Conservation (phyloP, 2,113 vertebrate genomes). For the Lophochroa leadbeateri region DNA sequence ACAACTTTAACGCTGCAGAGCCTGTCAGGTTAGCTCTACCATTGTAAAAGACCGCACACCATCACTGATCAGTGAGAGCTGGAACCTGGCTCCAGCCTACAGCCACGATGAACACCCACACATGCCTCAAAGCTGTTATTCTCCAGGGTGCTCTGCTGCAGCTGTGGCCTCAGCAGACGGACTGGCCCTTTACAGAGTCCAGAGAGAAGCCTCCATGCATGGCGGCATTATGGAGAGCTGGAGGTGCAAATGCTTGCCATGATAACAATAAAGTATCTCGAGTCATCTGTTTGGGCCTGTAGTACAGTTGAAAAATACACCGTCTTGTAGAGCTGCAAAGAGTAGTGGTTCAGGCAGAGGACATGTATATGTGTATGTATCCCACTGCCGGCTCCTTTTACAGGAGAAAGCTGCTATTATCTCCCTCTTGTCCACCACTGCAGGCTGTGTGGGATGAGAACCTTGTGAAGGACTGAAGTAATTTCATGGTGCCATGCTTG, state of each 20-base stretch:
- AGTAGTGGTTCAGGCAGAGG: neutral
- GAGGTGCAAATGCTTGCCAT: neutral
- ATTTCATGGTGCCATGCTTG: neutral
- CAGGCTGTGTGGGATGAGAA: neutral
- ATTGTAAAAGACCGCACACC: neutral
- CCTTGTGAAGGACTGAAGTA: neutral
- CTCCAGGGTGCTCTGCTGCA: neutral
- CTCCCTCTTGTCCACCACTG: neutral
- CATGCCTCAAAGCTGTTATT: neutral
- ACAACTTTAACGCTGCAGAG: neutral
- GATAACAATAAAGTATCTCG: neutral
- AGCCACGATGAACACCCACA: rapidly evolving
- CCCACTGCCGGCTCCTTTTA: neutral
- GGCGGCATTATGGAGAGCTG: rapidly evolving
- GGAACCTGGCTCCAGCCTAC: neutral
- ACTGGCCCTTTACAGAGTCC: neutral
- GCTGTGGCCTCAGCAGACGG: neutral
- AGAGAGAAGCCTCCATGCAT: neutral
- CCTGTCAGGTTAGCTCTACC: neutral
- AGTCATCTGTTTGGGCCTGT: neutral
- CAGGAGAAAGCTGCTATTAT: neutral
- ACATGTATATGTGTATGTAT: neutral
- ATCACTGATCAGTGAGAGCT: neutral
- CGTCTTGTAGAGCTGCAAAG: neutral
- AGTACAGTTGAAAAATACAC: neutral